phyloP scores from a whole-genome alignment of 2,797 vertebrate genomes.

The Garrulus glandarius region DNA sequence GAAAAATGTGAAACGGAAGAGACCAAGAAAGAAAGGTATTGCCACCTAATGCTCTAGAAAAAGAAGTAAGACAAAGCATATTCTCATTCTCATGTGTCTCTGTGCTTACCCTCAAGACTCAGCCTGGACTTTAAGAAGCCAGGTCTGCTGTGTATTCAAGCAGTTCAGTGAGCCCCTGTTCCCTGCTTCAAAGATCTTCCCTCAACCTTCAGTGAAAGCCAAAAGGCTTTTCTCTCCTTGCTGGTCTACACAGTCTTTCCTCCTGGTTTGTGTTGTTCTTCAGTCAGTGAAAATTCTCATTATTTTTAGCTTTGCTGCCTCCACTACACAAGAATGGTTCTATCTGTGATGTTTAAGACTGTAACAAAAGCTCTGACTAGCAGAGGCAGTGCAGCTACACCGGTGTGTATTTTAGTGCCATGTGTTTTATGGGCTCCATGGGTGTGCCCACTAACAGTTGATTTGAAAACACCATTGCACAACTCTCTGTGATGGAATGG shows the following conservation, averaged over 20 bases:
- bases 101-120: not conserved
- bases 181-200: not conserved
- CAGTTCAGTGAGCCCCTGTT: not conserved
- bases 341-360: not conserved
- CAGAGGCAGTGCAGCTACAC: not conserved
- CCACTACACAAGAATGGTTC: not conserved
- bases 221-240: not conserved
- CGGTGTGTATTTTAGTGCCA: rapidly evolving
- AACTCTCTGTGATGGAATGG: not conserved
- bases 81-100: not conserved
- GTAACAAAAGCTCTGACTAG: not conserved
- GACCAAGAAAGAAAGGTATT: not conserved
- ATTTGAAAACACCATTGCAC: not conserved
- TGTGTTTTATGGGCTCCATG: not conserved
- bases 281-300: not conserved
- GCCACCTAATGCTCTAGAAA: not conserved
- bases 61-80: not conserved
- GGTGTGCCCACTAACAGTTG: not conserved
- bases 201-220: not conserved
- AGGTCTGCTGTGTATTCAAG: not conserved
- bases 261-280: not conserved
- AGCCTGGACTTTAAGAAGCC: not conserved
- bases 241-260: not conserved
- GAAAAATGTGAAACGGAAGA: not conserved
- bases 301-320: not conserved